Conservation (phyloP, 2,797 vertebrate genomes). For the Eleutherodactylus coqui region DNA sequence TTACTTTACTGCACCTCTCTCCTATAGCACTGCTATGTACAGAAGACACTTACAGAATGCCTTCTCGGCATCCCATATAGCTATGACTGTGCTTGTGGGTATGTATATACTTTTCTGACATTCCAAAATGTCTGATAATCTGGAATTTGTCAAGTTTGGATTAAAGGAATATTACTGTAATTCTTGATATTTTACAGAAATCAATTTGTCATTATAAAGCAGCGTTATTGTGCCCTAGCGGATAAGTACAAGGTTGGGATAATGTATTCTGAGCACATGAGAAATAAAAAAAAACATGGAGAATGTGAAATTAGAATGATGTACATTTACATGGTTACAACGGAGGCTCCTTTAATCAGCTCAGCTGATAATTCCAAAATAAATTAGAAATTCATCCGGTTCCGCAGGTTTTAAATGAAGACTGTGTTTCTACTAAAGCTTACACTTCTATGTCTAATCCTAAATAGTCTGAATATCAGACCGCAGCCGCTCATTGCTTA, state of each 20-base stretch:
- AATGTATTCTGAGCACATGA: constrained; percentile 70
- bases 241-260: constrained; percentile 77
- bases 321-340: constrained; percentile 59
- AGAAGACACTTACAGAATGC: no score
- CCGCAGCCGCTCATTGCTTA: neutral
- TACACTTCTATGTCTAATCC: constrained; percentile 39
- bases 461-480: constrained; percentile 33
- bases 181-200: neutral
- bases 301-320: constrained; percentile 67
- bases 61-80: no score
- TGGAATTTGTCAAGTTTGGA: neutral
- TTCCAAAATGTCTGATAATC: neutral
- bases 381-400: constrained; percentile 67
- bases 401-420: constrained; percentile 37
- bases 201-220: neutral
- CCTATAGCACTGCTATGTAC: no score
- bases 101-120: no score
- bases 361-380: constrained; percentile 71
- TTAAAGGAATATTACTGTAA: neutral
- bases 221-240: constrained; percentile 66
- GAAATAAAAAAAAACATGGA: constrained; percentile 60
- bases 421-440: constrained; percentile 17
- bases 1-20: no score
- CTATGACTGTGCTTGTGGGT: no score
- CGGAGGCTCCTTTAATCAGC: constrained; percentile 71